These are phyloP conservation scores for Chelonia mydas DNA, from an alignment of 2,797 vertebrate genomes.

Conservation along the genomic window DNA sequence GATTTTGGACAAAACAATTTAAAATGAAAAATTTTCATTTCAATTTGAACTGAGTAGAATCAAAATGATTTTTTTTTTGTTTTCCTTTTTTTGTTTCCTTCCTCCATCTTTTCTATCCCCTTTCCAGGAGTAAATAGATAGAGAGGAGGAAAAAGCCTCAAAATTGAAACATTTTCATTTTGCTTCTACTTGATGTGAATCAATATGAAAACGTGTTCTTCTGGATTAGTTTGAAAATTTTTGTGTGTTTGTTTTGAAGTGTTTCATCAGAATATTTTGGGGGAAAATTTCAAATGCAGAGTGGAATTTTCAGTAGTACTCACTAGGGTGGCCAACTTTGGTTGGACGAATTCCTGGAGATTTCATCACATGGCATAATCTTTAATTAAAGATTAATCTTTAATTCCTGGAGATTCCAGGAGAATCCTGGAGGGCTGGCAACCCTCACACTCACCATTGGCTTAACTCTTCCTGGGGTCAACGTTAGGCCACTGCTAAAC, in stretches of 20 bases:
- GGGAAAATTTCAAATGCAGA: background rate
- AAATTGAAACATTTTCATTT: background rate
- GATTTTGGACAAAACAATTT: background rate
- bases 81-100: background rate
- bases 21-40: background rate
- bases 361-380: too few species aligned
- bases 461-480: background rate
- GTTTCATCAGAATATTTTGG: background rate
- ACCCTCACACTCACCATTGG: background rate
- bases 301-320: background rate
- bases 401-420: too few species aligned
- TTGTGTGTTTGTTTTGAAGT: background rate
- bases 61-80: background rate
- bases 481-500: background rate
- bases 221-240: background rate
- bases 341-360: too few species aligned
- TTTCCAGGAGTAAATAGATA: background rate
- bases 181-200: background rate
- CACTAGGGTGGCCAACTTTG: background rate
- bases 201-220: background rate
- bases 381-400: too few species aligned
- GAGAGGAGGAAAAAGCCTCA: background rate
- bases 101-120: background rate
- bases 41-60: background rate
- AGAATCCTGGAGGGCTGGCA: too few species aligned